Base-by-base conservation (phyloP, 2,888 invertebrate species). In the Xylota segnis region DNA sequence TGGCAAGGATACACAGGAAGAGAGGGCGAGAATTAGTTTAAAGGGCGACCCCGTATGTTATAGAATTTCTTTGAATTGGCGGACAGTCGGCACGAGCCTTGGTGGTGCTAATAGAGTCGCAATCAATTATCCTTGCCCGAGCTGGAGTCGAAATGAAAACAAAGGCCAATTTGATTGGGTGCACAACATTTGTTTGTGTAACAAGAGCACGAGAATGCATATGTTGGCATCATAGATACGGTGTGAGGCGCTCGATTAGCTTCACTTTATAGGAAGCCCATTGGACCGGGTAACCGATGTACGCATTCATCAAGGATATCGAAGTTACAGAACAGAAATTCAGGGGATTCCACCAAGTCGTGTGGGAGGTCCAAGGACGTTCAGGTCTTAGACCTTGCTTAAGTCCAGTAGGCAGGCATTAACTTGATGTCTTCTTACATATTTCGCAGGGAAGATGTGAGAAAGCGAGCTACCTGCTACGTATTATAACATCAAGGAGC, bases 51-150 rank as follows among this genome's bases (percentile, higher is more conserved):
- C 23, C 23, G n/a, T 43, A 58, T 54, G 56, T 58, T n/a, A 76
- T n/a, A 16, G 37, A 12, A 18, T n/a, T 52, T 52, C n/a, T 37
- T 54, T 45, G 40, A 50, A 16, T 63, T 74, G n/a, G 18, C 1
- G 29, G 52, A 65, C 77, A 77, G 34, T 65, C 84, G 71, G 79
- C 84, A 81, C 84, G 84, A 84, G 86, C 68, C 86, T 50, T 18
- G 40, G 70, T 68, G 68, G 71, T 86, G 76, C 50, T 81, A 86
- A 86, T 82, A 86, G 81, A 86, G 86, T 76, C 76, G 76, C 58
- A 86, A 86, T 86, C 72, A 82, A 86, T 72, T 23, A n/a, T n/a
- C n/a, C 10, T 72, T 23, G 14, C 10, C n/a, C 16, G 56, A 59
- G 23, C n/a, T n/a, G 23, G 56, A 59, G 23, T 10, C 16, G 23